Percentiles rank a stretch among this genome's conserved stretches.
Evolutionary conservation across 2,113 vertebrate species (phyloP).

Genomic region (Phyllostomus hastatus): DNA sequence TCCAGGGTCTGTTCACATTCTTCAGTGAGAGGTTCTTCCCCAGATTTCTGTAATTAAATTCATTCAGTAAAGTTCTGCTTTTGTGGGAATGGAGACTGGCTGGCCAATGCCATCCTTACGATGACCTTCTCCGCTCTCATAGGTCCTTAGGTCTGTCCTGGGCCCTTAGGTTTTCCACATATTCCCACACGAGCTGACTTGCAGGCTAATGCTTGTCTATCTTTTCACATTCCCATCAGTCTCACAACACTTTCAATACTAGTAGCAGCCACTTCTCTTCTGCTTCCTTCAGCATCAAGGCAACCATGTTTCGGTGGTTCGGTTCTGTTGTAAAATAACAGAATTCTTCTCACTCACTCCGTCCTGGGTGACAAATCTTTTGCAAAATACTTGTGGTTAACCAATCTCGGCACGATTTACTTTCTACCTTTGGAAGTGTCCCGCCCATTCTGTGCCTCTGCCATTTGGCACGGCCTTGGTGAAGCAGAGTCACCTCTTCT

Average conservation of each 20-base stretch:
- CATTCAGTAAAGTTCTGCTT: conserved; percentile 7
- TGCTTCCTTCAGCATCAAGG: not conserved
- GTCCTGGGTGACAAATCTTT: not conserved
- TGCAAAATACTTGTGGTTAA: not conserved
- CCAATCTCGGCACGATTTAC: not conserved
- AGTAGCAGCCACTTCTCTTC: not conserved
- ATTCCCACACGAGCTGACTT: not conserved
- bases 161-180: conserved; percentile 13
- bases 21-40: not conserved
- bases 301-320: not conserved
- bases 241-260: not conserved
- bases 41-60: conserved; percentile 17
- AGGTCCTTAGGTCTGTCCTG: not conserved
- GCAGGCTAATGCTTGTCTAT: not conserved
- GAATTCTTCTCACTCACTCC: not conserved
- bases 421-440: not conserved
- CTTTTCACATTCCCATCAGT: not conserved
- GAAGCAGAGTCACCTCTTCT: not conserved
- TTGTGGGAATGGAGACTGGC: not conserved
- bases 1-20: not conserved
- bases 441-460: not conserved
- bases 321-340: not conserved
- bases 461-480: not conserved
- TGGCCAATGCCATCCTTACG: not conserved
- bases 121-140: not conserved